Conservation (phyloP, 2,888 invertebrate species). For the Conomelus anceps region DNA sequence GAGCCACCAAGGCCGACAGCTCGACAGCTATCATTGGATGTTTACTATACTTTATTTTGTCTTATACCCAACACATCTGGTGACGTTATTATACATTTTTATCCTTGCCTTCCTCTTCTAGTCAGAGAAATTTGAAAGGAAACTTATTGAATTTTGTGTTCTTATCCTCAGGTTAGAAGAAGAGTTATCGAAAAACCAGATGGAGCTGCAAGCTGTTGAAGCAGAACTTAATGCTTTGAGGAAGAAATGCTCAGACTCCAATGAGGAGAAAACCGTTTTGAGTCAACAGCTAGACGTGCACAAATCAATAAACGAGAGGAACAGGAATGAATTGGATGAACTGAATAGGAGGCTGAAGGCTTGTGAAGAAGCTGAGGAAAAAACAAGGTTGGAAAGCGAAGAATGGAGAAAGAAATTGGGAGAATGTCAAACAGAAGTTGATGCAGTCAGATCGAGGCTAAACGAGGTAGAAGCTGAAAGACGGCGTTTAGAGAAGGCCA, state of each 20-base stretch:
- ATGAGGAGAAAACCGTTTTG: background rate
- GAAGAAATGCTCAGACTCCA: background rate
- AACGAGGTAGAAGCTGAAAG: slow-evolving; percentile 13
- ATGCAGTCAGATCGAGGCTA: slow-evolving; percentile 1
- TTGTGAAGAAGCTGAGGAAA: background rate
- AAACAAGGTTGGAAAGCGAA: background rate
- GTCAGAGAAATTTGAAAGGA: no score
- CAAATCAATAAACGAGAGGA: background rate
- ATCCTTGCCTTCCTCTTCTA: no score
- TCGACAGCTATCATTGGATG: no score
- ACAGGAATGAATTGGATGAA: slow-evolving; percentile 15
- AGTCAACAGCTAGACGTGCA: background rate
- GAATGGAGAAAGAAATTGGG: background rate
- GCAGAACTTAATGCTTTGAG: background rate
- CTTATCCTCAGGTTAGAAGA: background rate
- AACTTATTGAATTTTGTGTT: background rate
- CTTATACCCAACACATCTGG: no score
- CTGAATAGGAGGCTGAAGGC: background rate
- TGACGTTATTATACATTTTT: no score
- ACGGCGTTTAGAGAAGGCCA: slow-evolving; percentile 13
- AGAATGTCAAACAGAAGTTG: slow-evolving; percentile 11
- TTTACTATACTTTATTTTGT: no score
- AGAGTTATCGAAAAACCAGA: background rate
- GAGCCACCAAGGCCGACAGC: no score
- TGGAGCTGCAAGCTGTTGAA: background rate